These are phyloP conservation scores for Muscidifurax raptorellus DNA, from an alignment of 1,140 invertebrate genomes.

Conservation along the genomic window DNA sequence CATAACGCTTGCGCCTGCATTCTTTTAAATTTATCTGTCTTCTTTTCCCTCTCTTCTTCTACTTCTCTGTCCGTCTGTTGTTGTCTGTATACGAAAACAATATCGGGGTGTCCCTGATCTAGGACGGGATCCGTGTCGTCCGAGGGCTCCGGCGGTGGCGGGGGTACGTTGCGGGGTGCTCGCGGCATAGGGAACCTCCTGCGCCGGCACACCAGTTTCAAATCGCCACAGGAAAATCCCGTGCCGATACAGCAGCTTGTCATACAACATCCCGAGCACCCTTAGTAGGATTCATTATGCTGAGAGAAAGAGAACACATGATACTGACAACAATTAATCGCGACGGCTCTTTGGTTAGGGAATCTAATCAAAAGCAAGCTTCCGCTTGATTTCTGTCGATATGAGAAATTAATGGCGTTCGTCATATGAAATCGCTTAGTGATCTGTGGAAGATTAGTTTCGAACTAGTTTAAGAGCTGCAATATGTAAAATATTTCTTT, in stretches of 20 bases:
- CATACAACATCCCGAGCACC: constrained; percentile 75
- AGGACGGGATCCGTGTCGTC: constrained; percentile 75
- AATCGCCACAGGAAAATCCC: constrained; percentile 75
- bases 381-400: background rate
- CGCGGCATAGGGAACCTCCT: constrained; percentile 75
- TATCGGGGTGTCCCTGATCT: constrained; percentile 74
- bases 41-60: constrained; percentile 10
- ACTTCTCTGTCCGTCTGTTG: constrained; percentile 61
- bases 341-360: constrained; percentile 19
- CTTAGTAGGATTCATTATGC: constrained; percentile 62
- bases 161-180: constrained; percentile 73
- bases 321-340: background rate
- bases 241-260: constrained; percentile 73
- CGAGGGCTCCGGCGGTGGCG: constrained; percentile 74
- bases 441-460: background rate
- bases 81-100: constrained; percentile 66
- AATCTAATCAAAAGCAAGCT: constrained; percentile 11
- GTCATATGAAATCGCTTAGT: background rate
- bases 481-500: background rate
- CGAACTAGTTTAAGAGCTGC: too few relatives aligned
- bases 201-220: constrained; percentile 75
- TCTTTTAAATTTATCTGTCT: background rate
- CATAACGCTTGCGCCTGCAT: constrained; percentile 34
- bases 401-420: background rate
- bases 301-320: constrained; percentile 12